Evolutionary conservation across 2,797 vertebrate genomes (phyloP).

Genomic region (Huso huso): DNA sequence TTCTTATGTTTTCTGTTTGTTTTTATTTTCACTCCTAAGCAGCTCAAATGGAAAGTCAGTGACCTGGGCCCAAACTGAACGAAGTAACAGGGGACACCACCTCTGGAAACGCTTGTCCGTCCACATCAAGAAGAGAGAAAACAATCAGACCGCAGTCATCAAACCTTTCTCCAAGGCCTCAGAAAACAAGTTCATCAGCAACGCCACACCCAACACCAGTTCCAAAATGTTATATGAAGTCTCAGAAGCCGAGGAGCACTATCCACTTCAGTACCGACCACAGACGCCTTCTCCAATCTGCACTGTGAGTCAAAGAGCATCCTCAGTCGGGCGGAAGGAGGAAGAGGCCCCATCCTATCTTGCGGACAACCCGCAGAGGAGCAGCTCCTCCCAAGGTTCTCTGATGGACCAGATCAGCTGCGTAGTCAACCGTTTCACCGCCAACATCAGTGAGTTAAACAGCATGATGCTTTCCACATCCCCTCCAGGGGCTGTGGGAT

Average conservation of each 20-base stretch:
- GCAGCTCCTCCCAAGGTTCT: constrained; percentile 70
- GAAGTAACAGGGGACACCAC: constrained; percentile 80
- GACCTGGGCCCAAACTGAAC: constrained; percentile 91
- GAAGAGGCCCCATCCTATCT: constrained; percentile 64
- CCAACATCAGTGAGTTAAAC: constrained; percentile 92
- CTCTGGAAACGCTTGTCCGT: constrained; percentile 93
- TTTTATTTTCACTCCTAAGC: constrained; percentile 24
- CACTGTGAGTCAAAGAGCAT: constrained; percentile 77
- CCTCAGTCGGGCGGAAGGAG: constrained; percentile 55
- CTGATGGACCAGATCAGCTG: constrained; percentile 97
- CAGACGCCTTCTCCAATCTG: constrained; percentile 89
- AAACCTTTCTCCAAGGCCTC: constrained; percentile 91
- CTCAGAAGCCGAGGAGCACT: constrained; percentile 75
- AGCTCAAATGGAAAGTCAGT: constrained; percentile 97
- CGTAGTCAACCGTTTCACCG: constrained; percentile 90
- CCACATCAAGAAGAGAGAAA: constrained; percentile 94
- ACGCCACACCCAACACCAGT: constrained; percentile 59
- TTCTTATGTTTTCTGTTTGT: background rate
- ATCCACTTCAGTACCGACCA: constrained; percentile 64
- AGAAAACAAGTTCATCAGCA: constrained; percentile 64
- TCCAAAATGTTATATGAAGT: constrained; percentile 80
- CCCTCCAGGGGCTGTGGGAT: constrained; percentile 51
- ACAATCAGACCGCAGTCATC: constrained; percentile 93
- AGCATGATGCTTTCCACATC: constrained; percentile 83
- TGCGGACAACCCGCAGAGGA: constrained; percentile 59